Evolutionary conservation across 2,113 vertebrate genomes (phyloP), one percentile per base, ranked within the genome.

Genomic region (Zosterops lateralis): DNA sequence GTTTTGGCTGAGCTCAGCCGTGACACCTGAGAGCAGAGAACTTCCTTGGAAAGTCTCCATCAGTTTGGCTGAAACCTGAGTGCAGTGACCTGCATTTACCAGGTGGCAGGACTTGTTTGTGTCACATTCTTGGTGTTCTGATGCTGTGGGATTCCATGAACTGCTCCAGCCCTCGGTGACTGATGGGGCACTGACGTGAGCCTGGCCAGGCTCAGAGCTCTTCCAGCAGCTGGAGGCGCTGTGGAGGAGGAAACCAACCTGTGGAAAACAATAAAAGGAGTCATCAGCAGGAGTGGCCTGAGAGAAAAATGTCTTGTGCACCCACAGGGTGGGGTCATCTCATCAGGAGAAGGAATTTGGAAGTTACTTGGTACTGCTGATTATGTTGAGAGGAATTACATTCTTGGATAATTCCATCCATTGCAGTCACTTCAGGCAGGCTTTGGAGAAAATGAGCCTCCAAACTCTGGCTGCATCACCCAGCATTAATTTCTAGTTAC

Each of bases 1-100:
- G 31, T 56, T 71, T 47, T 61, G 66, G 2, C 32, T 0, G 1
- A 60, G 77, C 74, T 70, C 44, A 34, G 62, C 12, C 0, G 0
- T 44, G 81, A 62, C 17, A 87, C 50, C 42, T 3, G 60, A 82
- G 31, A 92, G 75, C 87, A 32, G 38, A 31, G 38, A 56, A 3
- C 65, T 84, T 77, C 24, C 13, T 12, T 44, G 51, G 1, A 7
- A 45, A 31, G 18, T 83, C 81, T 76, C 91, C 51, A 17, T 85
- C 34, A 19, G 2, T 75, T 68, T 22, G 28, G 18, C 17, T 93
- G 94, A 75, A 92, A 91, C 62, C 18, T 0, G 40, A 89, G 86
- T 12, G 73, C 84, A 26, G 14, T 66, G 38, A 9, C 26, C 4
- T 24, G 50, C 50, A 38, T 68, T 45, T 44, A 0, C 60, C 22